Base-by-base conservation (phyloP, 1,140 invertebrate genomes). In the Drosophila sp. region DNA sequence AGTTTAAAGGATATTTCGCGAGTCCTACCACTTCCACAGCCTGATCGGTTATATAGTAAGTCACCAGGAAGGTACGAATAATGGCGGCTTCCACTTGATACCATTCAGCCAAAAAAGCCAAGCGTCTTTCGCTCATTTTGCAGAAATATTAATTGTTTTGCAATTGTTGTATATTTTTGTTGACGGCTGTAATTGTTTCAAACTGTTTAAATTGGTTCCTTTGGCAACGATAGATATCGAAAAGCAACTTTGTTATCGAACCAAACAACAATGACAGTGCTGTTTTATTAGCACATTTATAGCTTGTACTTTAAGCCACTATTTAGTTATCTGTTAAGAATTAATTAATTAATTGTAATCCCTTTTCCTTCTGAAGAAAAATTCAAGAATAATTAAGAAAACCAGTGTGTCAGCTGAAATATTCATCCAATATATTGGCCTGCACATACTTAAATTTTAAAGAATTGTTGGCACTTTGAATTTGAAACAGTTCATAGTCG, bases 101-200 rank as follows among this genome's bases (percentile, higher is more conserved):
- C 97, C 97, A 98, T 92, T 97, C 96, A 23, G 95, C 95, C 72
- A 95, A 93, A 93, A 97, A 97, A 11, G 93, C 72, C 27, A 92
- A 55, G 3, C 90, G 76, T 1, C 66, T 57, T 29, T 64, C 57
- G 7, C 54, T 61, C 7, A 30, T 54, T 33, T 23, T 7, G 30
- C 25, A 30, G 7, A 38, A 27, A 25, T 50, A 27, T 27, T 6
- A 50, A 27, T 27, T 27, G 27, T 54, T 30, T 27, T 8, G n/a
- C 23, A 30, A 38, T 6, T 38, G 32, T 30, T 6, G 11, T 32
- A 54, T 17, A 47, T 62, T 47, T 8, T 11, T 35, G 30, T 17
- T 17, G 17, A 17, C 17, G 17, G 17, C 8, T 27, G 44, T 50
- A 50, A 41, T 33, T 50, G 40, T 71, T 54, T 50, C 3, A 10